Percentiles rank a stretch among this genome's conserved stretches.
Conservation (phyloP, 2,797 vertebrate species). For the Sebastes ruberrimus region DNA sequence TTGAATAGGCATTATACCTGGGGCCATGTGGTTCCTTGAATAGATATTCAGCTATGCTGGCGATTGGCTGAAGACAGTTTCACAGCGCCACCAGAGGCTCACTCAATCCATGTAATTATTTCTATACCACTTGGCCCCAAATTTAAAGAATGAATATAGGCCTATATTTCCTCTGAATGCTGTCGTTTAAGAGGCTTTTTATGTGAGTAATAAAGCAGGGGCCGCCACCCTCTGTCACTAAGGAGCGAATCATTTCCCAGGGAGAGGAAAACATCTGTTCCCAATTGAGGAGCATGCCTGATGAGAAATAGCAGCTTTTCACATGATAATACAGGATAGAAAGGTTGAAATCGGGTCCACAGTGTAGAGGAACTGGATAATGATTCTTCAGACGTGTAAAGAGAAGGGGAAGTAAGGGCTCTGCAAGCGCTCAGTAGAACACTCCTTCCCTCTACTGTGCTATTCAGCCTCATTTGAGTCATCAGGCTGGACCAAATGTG, state of each 20-base stretch:
- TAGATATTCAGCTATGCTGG: constrained; percentile 40
- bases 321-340: constrained; percentile 74
- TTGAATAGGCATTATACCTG: constrained; percentile 34
- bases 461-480: constrained; percentile 30
- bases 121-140: constrained; percentile 72
- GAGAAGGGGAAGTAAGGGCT: constrained; percentile 32
- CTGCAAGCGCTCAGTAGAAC: background rate
- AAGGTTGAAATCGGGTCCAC: constrained; percentile 62
- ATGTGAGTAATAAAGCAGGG: constrained; percentile 78
- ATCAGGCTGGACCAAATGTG: constrained; percentile 26
- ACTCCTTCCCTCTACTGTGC: background rate
- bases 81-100: constrained; percentile 24
- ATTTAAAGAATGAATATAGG: constrained; percentile 78
- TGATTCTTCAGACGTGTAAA: constrained; percentile 45
- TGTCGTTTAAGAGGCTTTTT: constrained; percentile 78
- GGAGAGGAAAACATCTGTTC: constrained; percentile 80
- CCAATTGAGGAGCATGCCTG: constrained; percentile 70
- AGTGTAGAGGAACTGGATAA: constrained; percentile 57
- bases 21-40: constrained; percentile 27
- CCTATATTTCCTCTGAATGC: constrained; percentile 79
- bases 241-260: constrained; percentile 77
- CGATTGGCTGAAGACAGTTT: constrained; percentile 31
- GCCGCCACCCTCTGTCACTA: constrained; percentile 72
- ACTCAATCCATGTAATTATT: constrained; percentile 72
- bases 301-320: constrained; percentile 69